Base-by-base conservation (phyloP, 2,797 vertebrate species). In the Podargus strigoides region DNA sequence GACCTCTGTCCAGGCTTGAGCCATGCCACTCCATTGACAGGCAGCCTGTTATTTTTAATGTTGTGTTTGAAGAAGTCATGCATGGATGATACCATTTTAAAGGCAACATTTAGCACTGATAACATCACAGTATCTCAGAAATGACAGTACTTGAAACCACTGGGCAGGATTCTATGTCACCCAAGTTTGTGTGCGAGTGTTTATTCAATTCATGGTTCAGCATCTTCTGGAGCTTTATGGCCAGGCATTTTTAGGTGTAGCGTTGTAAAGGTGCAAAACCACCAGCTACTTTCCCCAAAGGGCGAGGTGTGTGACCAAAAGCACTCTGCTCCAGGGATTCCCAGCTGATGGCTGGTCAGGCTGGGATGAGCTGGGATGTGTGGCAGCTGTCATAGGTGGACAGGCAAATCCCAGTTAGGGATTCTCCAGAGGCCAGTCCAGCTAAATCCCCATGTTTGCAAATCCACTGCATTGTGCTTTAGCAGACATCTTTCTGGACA, bases 331-430 rank as follows among this genome's bases (percentile, higher is more conserved):
- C 41, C 5, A 6, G n/a, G n/a, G 20, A 7, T 42, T 67, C n/a
- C 7, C 34, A 13, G 44, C 34, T 14, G n/a, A 7, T 4, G 21
- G 44, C 32, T 11, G 49, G 26, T 19, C 1, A 1, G 36, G 30
- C 7, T 1, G 6, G 36, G 59, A 7, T 22, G 46, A n/a, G 17
- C 76, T 14, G 64, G 70, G 4, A 2, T 7, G 17, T 2, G 1
- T 9, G 52, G 28, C 27, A 55, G 80, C 36, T 0, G 0, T 60
- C 2, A 1, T 8, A n/a, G 53, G 26, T 21, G 37, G 12, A 34
- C 19, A 19, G 63, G 36, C 63, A 70, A 5, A 53, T 49, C 41
- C 46, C 1, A 0, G 12, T 6, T 4, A 10, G 63, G 58, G 70
- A 7, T 66, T 52, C 59, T 80, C 36, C 4, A 0, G 23, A 41